Conservation (phyloP, 1,140 invertebrate species). For the Drosophila setifemur region DNA sequence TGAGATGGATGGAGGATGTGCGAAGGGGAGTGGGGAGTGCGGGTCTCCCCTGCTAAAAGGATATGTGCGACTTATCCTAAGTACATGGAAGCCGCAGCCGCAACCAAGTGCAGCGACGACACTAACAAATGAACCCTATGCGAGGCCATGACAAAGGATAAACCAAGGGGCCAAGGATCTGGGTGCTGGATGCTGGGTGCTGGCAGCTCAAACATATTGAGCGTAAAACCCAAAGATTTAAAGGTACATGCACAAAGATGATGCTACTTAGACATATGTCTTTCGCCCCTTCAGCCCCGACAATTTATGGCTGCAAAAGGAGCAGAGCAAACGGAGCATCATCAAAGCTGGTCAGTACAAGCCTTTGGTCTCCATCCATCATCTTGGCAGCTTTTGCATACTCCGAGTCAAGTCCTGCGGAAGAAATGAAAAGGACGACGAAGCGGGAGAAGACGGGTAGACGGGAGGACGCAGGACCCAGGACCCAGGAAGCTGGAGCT, state of each 20-base stretch:
- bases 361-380: conserved; percentile 42
- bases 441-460: neutral
- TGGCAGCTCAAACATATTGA: conserved; percentile 54
- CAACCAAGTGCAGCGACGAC: conserved; percentile 70
- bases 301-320: conserved; percentile 48
- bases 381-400: conserved; percentile 53
- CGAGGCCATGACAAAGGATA: conserved; percentile 46
- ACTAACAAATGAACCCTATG: conserved; percentile 72
- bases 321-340: conserved; percentile 14
- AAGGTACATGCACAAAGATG: conserved; percentile 74
- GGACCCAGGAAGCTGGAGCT: conserved; percentile 13
- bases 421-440: too few relatives aligned
- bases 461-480: neutral
- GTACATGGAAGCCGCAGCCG: conserved; percentile 56
- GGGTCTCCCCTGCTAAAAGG: conserved; percentile 25
- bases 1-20: neutral
- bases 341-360: conserved; percentile 35
- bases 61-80: conserved; percentile 48
- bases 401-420: conserved; percentile 11
- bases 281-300: conserved; percentile 25
- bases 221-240: conserved; percentile 77
- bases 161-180: neutral
- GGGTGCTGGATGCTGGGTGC: neutral
- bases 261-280: conserved; percentile 66
- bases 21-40: neutral